A percentile compares a stretch with the other conserved stretches of the same genome.
These are phyloP conservation scores for Silurus lanzhouensis DNA, from an alignment of 2,797 vertebrate genomes.

Conservation along the genomic window DNA sequence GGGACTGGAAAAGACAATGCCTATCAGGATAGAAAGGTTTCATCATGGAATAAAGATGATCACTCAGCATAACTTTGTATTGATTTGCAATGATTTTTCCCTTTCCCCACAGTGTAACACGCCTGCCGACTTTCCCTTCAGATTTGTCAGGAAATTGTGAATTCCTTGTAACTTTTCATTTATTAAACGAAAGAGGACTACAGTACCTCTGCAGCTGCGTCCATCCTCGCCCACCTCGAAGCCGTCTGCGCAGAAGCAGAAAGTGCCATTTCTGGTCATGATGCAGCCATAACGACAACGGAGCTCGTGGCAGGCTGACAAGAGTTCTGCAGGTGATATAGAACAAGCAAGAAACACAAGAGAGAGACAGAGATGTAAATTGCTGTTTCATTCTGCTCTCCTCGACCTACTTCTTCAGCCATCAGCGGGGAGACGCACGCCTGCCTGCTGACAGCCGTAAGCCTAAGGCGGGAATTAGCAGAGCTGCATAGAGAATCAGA, in stretches of 20 bases:
- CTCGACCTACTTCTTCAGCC: constrained; percentile 50
- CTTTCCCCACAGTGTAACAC: background rate
- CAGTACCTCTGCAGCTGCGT: constrained; percentile 84
- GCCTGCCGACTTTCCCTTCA: background rate
- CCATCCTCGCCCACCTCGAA: constrained; percentile 85
- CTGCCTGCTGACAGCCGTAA: constrained; percentile 38
- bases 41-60: background rate
- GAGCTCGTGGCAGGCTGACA: constrained; percentile 87
- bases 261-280: constrained; percentile 85
- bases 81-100: background rate
- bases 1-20: background rate
- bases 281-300: constrained; percentile 90
- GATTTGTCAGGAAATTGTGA: background rate
- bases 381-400: constrained; percentile 56
- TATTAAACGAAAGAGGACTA: constrained; percentile 61
- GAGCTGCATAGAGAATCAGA: constrained; percentile 46
- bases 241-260: constrained; percentile 92
- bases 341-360: constrained; percentile 18
- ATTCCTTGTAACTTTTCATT: background rate
- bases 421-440: constrained; percentile 39
- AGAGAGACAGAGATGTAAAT: constrained; percentile 57
- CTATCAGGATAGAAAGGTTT: background rate
- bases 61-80: background rate
- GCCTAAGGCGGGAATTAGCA: constrained; percentile 57
- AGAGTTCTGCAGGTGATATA: constrained; percentile 77